Conservation (phyloP, 1,140 invertebrate species). For the Palaemon carinicauda region DNA sequence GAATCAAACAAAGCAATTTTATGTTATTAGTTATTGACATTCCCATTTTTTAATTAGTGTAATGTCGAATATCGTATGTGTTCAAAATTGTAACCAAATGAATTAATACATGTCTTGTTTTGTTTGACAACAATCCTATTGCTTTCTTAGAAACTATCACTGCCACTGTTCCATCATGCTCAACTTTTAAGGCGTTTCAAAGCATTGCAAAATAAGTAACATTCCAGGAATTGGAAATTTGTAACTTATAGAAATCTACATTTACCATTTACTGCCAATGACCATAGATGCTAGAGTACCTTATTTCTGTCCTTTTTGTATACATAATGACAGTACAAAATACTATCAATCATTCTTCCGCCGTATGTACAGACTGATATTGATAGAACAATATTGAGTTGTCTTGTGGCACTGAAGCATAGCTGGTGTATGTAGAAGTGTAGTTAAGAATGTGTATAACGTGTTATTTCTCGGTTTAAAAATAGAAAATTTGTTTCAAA, state of each 20-base stretch:
- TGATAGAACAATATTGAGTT: not conserved
- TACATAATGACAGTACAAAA: slow-evolving; percentile 55
- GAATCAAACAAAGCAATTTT: not conserved
- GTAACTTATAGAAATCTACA: not conserved
- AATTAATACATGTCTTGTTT: not conserved
- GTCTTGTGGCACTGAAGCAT: not conserved
- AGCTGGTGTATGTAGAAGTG: not conserved
- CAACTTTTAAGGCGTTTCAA: slow-evolving; percentile 44
- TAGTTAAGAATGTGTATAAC: not conserved
- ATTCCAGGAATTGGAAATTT: slow-evolving; percentile 34
- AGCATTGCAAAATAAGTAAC: slow-evolving; percentile 36
- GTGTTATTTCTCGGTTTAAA: too few relatives aligned
- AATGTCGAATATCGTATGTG: not conserved
- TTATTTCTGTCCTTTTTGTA: slow-evolving; percentile 40
- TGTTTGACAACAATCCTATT: slow-evolving; percentile 6
- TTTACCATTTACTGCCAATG: slow-evolving; percentile 45
- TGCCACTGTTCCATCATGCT: slow-evolving; percentile 46
- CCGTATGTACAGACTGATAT: slow-evolving; percentile 10
- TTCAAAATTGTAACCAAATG: not conserved
- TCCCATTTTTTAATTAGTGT: not conserved
- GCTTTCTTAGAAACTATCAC: slow-evolving; percentile 38
- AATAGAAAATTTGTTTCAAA: too few relatives aligned
- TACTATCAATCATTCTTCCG: slow-evolving; percentile 48
- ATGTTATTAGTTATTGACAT: not conserved
- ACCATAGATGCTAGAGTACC: slow-evolving; percentile 38